Evolutionary conservation across 2,888 invertebrate species (phyloP).

Genomic region (Thysanoteuthis rhombus): DNA sequence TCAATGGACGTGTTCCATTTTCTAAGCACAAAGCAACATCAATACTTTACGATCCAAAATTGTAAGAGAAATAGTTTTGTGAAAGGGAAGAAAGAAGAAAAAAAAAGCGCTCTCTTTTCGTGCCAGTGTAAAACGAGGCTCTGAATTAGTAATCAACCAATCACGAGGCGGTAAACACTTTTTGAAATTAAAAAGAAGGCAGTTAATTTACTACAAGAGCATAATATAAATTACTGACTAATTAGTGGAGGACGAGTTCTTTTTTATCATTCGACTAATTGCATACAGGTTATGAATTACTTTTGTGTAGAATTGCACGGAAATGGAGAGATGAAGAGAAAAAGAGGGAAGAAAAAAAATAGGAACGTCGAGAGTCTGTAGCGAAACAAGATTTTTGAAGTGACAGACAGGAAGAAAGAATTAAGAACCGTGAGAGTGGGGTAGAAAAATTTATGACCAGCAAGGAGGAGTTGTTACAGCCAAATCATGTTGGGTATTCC

Average conservation of each 20-base stretch:
- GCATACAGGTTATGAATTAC: slow-evolving; percentile 12
- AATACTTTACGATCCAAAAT: neutral
- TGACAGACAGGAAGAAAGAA: neutral
- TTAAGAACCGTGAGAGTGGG: neutral
- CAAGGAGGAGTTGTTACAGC: too few species aligned
- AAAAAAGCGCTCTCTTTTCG: neutral
- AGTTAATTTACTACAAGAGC: neutral
- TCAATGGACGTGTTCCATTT: neutral
- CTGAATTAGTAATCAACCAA: slow-evolving; percentile 12
- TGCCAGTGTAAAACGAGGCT: neutral
- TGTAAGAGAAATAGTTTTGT: neutral
- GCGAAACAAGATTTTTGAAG: neutral
- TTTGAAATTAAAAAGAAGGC: slow-evolving; percentile 12
- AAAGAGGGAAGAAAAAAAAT: neutral
- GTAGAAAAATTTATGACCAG: neutral
- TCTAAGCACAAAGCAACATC: neutral
- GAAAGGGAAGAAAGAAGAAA: neutral
- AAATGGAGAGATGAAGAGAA: neutral
- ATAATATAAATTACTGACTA: slow-evolving; percentile 12
- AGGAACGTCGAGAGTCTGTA: neutral
- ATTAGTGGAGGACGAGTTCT: slow-evolving; percentile 12
- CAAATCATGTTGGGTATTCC: too few species aligned
- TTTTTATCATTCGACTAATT: neutral
- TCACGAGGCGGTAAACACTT: neutral
- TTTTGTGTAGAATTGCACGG: neutral